Conservation (phyloP, 2,888 invertebrate species). For the Trichopria drosophilae region DNA sequence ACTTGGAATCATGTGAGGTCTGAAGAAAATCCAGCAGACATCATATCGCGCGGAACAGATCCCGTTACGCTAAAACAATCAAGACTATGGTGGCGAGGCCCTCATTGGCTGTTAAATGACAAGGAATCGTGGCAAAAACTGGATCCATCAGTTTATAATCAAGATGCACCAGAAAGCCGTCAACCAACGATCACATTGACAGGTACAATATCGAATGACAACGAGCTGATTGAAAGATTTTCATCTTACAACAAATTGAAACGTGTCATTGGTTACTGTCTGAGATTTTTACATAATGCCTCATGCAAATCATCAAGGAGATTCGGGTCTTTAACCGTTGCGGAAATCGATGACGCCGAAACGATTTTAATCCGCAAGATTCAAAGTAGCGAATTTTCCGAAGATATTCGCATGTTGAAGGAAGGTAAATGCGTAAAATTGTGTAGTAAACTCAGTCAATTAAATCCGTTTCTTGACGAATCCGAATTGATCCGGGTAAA, state of each 20-base stretch:
- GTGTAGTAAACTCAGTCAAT: neutral
- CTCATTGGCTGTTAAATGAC: constrained; percentile 1
- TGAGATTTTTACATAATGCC: neutral
- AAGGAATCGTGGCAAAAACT: too few species aligned
- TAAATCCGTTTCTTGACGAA: constrained; percentile 1
- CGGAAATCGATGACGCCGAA: neutral
- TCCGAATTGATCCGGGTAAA: neutral
- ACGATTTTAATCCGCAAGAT: neutral
- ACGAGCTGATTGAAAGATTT: neutral
- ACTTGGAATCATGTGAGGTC: constrained; percentile 18
- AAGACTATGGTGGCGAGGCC: constrained; percentile 17
- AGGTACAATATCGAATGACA: neutral
- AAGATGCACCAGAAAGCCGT: neutral
- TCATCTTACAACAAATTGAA: constrained; percentile 1
- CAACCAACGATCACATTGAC: neutral
- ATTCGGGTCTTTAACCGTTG: neutral
- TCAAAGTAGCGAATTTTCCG: too few species aligned
- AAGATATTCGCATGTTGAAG: neutral
- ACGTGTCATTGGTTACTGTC: constrained; percentile 3
- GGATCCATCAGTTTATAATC: too few species aligned
- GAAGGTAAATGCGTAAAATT: neutral
- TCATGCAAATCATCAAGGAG: neutral
- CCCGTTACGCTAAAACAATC: neutral
- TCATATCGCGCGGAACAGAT: constrained; percentile 7
- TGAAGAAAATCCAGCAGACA: too few species aligned